Evolutionary conservation across 2,113 vertebrate species (phyloP), one percentile per base, ranked within the genome.

Genomic region (Camelus bactrianus): DNA sequence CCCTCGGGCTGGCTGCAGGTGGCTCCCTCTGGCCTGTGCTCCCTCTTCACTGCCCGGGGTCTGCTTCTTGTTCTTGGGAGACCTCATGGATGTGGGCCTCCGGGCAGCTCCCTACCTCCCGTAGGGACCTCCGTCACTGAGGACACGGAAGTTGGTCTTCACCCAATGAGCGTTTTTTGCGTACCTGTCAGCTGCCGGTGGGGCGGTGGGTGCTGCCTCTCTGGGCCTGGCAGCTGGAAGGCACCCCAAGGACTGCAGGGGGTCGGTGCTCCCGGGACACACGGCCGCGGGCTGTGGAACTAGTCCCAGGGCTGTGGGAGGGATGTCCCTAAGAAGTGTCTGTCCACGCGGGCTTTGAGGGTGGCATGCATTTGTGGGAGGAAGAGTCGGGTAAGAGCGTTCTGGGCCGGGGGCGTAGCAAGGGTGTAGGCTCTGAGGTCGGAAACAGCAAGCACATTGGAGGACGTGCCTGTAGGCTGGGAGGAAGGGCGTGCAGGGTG

Each of bases 141-240:
- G 42, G 26, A 6, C 8, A 2, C 32, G 32, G 58, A 56, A 10
- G 28, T 32, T 58, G 35, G 19, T 46, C 35, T 30, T 94, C 46
- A 58, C 6, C 1, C 11, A 26, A 46, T 0, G 24, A 35, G 22
- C 5, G 16, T 1, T 12, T 50, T 88, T 30, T 60, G 30, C 46
- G n/a, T 22, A 4, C 17, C n/a, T 79, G 3, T 32, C 30, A 65
- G 15, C 42, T 80, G 14, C 6, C 0, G n/a, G 17, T n/a, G 32
- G 24, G 15, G 6, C 19, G 48, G 17, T 8, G 8, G 80, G 73
- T 22, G 7, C 15, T 35, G 6, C 35, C 52, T 73, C 13, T 3
- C 9, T 14, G 24, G 5, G 6, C 24, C 0, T n/a, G 26, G 15
- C 5, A 5, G 6, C n/a, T 42, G 28, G 5, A 3, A 75, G 3